Conservation (phyloP, 2,797 vertebrate genomes). For the Lycodopsis pacificus region DNA sequence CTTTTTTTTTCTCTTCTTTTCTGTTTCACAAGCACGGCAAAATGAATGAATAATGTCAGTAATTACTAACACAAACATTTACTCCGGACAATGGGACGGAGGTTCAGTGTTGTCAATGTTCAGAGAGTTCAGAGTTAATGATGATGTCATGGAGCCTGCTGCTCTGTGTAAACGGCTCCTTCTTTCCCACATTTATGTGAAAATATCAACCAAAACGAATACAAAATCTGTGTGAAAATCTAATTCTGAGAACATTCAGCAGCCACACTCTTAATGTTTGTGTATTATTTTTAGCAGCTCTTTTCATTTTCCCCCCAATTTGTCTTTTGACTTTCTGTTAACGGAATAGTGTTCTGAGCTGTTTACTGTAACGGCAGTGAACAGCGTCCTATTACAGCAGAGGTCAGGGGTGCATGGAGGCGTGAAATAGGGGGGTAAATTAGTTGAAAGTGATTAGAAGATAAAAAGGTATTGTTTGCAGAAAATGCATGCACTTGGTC, state of each 20-base stretch:
- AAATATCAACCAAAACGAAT: background rate
- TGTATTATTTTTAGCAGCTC: background rate
- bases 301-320: background rate
- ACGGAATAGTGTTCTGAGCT: background rate
- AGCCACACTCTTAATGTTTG: background rate
- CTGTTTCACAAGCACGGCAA: constrained; percentile 25
- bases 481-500: background rate
- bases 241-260: background rate
- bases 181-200: background rate
- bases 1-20: constrained; percentile 25
- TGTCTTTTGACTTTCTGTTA: background rate
- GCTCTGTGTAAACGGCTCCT: background rate
- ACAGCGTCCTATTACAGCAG: background rate
- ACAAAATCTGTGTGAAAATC: background rate
- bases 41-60: constrained; percentile 48
- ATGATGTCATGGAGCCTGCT: background rate
- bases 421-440: background rate
- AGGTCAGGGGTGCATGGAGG: background rate
- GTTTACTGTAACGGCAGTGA: constrained; percentile 17
- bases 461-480: background rate
- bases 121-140: background rate
- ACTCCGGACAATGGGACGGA: constrained; percentile 1
- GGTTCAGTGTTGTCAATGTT: constrained; percentile 20
- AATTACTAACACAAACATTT: constrained; percentile 54
- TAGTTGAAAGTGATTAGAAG: background rate